Conservation (phyloP, 2,888 invertebrate genomes). For the Yponomeuta malinellus region DNA sequence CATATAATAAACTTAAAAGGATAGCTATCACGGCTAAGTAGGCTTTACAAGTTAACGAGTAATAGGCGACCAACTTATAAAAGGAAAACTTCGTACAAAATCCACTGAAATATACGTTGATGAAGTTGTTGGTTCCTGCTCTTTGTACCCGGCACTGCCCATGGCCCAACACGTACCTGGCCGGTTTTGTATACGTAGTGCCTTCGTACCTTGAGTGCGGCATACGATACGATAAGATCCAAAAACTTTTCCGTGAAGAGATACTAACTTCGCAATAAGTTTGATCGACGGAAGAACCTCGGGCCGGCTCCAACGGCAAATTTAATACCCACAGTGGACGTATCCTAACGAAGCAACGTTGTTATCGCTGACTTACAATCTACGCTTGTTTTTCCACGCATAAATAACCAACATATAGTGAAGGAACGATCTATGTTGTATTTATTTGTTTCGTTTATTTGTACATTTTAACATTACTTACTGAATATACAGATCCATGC, state of each 20-base stretch:
- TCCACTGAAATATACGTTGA: no score
- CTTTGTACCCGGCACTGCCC: no score
- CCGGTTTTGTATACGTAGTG: no score
- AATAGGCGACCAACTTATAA: no score
- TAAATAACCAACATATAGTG: background rate
- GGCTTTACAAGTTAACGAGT: no score
- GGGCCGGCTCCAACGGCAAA: background rate
- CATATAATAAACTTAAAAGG: no score
- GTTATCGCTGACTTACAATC: background rate
- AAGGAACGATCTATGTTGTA: constrained; percentile 17
- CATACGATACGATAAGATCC: background rate
- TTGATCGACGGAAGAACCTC: background rate
- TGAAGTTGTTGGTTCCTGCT: no score
- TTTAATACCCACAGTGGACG: background rate
- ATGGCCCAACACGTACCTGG: no score
- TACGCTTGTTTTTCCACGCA: background rate
- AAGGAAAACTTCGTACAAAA: no score
- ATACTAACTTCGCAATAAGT: background rate
- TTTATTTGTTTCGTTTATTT: constrained; percentile 44
- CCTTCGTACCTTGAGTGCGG: no score
- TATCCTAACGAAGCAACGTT: background rate
- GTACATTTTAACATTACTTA: constrained; percentile 45
- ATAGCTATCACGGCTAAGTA: no score
- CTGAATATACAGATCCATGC: constrained; percentile 42
- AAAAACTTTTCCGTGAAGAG: background rate